phyloP scores from a whole-genome alignment of 2,113 vertebrate species.

The Cichladusa arquata region DNA sequence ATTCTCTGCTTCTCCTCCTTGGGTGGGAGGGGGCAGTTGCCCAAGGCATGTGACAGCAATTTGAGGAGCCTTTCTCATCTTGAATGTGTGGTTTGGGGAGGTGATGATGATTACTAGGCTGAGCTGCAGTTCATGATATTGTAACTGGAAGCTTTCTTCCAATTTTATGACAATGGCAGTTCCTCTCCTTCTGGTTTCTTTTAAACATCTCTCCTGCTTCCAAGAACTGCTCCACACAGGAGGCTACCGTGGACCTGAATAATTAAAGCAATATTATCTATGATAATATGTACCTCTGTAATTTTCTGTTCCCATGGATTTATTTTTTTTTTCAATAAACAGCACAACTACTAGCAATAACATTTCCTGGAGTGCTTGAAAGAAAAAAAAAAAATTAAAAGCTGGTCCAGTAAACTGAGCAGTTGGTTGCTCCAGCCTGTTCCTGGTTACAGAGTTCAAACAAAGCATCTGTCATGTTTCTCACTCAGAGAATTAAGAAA shows the following conservation, averaged over 20 bases:
- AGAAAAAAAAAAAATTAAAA: background rate
- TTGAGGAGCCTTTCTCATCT: background rate
- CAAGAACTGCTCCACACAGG: conserved; percentile 13
- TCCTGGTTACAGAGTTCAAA: conserved; percentile 35
- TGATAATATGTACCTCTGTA: conserved; percentile 48
- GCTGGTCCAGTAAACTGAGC: background rate
- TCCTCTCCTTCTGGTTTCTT: background rate
- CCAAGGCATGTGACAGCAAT: background rate
- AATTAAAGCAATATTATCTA: conserved; percentile 60
- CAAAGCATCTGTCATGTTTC: background rate
- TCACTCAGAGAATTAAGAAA: background rate
- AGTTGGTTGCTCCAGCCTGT: background rate
- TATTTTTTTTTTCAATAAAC: conserved; percentile 8
- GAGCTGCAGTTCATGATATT: background rate
- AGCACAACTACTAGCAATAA: conserved; percentile 46
- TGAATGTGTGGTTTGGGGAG: background rate
- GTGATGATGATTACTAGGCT: background rate
- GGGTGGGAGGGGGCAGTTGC: background rate
- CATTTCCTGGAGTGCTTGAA: conserved; percentile 55
- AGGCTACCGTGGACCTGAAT: background rate
- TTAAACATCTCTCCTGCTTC: conserved; percentile 6
- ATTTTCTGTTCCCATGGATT: background rate
- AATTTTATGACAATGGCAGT: background rate
- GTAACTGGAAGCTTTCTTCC: conserved; percentile 11
- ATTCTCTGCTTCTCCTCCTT: background rate